Evolutionary conservation across 2,797 vertebrate species (phyloP), one percentile per base, ranked within the genome.

Genomic region (Telmatherina bonti): DNA sequence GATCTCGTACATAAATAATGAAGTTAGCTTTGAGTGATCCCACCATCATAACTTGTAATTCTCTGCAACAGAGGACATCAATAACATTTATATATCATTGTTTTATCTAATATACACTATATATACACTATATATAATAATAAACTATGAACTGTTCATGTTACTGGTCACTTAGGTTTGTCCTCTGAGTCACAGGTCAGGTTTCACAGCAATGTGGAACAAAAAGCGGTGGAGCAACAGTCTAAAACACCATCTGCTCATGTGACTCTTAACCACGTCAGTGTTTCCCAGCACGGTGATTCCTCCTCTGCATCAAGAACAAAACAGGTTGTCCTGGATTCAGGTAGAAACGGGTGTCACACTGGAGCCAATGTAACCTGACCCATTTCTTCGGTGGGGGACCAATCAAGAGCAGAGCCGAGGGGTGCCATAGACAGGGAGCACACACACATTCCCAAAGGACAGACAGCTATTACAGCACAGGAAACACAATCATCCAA

Each of bases 401-500:
- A 90, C 87, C 85, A 89, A 90, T 88, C 84, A 90, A 83, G 69
- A 60, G 73, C 79, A 81, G 62, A 79, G 90, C 88, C 74, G 68
- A 74, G 75, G 87, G 86, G 84, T 65, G 78, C 79, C 79, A 73
- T 85, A 91, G 86, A 85, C 76, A 61, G 67, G 79, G 83, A 76
- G 79, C 76, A 82, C 79, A 76, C 83, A 85, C 55, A 12, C 70
- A 33, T 56, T 90, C 93, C 91, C 90, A 78, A 65, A 84, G 90
- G 92, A 90, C 81, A 62, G 51, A 81, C 78, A 71, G 87, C 86
- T 88, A 90, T 90, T 93, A 92, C 82, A 81, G 85, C 83, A 80
- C 70, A 89, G 88, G 91, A 93, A 94, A 92, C 75, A 92, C 91
- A 91, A 91, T 93, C 88, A 92, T 92, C 89, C 78, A 67, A 43